These are phyloP conservation scores for Coilia nasus DNA, from an alignment of 2,797 vertebrate species.

Conservation along the genomic window DNA sequence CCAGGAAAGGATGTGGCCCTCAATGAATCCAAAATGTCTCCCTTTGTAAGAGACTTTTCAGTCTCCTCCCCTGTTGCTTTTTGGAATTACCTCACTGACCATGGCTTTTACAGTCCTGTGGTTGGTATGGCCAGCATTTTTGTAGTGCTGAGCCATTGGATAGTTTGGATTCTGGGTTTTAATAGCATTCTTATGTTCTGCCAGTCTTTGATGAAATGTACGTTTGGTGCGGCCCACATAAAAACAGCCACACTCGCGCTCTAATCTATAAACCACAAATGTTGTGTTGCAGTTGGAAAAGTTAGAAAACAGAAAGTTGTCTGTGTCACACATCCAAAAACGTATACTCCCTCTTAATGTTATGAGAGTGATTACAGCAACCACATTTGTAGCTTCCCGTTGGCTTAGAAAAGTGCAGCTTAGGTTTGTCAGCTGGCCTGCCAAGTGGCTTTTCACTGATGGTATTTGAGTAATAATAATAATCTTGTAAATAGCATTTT, in stretches of 20 bases:
- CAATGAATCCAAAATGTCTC: too few species aligned
- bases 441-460: too few species aligned
- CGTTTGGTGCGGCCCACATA: neutral
- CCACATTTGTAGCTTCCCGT: too few species aligned
- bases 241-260: neutral
- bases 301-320: neutral
- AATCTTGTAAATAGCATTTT: too few species aligned
- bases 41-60: too few species aligned
- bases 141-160: constrained; percentile 1
- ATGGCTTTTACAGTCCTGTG: neutral
- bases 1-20: too few species aligned
- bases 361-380: too few species aligned
- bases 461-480: too few species aligned
- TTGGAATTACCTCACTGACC: neutral
- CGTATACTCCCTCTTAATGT: too few species aligned
- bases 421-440: too few species aligned
- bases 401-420: too few species aligned
- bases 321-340: neutral
- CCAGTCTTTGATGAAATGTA: neutral
- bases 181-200: neutral
- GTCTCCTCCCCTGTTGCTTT: neutral
- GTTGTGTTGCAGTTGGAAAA: neutral
- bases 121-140: neutral
- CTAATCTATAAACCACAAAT: neutral
- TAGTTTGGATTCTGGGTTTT: neutral